These are phyloP conservation scores for Agriotes lineatus DNA, from an alignment of 2,888 invertebrate genomes.

Conservation along the genomic window DNA sequence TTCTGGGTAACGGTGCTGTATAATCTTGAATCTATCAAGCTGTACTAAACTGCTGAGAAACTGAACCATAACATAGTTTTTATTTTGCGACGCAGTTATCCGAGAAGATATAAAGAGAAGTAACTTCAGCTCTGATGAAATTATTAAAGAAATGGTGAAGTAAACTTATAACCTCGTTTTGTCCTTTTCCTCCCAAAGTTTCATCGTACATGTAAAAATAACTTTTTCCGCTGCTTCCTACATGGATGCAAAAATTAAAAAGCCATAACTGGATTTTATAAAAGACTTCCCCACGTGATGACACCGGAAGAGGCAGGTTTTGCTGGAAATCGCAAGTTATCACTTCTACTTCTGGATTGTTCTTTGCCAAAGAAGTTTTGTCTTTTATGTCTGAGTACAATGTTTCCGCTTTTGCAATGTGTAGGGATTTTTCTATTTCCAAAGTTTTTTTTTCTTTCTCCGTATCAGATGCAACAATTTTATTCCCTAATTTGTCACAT, in stretches of 20 bases:
- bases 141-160: slow-evolving; percentile 15
- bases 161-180: slow-evolving; percentile 8
- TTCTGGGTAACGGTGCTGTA: background rate
- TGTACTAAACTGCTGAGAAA: slow-evolving; percentile 12
- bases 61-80: slow-evolving; percentile 16
- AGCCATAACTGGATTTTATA: slow-evolving; percentile 19
- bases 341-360: background rate
- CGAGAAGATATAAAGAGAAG: slow-evolving; percentile 12
- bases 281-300: slow-evolving; percentile 25
- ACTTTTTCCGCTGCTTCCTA: slow-evolving; percentile 17
- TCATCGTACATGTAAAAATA: slow-evolving; percentile 24
- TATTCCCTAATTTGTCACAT: slow-evolving; percentile 5
- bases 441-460: background rate
- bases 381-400: slow-evolving; percentile 17
- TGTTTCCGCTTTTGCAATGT: background rate
- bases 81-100: slow-evolving; percentile 19
- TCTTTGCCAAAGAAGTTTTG: slow-evolving; percentile 3
- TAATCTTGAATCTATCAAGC: slow-evolving; percentile 1
- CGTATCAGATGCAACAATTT: slow-evolving; percentile 8
- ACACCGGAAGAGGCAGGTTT: slow-evolving; percentile 14
- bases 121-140: slow-evolving; percentile 1
- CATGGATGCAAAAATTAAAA: slow-evolving; percentile 10
- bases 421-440: background rate
- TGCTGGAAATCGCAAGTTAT: slow-evolving; percentile 25
- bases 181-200: slow-evolving; percentile 2